Evolutionary conservation across 35 echinoderm and acorn worm species (phyloP).

Genomic region (Anneissia japonica): DNA sequence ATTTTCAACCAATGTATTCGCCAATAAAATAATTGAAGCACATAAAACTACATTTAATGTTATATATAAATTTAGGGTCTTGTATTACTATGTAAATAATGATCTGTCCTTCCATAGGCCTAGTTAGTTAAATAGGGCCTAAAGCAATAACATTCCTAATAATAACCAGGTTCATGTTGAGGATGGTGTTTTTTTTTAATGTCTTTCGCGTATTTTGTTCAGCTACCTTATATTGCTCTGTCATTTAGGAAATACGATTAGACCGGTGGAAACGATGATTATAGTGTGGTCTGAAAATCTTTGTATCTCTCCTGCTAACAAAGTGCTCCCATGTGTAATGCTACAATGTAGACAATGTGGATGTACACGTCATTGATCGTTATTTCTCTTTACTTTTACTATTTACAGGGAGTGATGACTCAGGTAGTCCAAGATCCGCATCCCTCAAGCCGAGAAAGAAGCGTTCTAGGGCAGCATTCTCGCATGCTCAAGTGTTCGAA

Average conservation of each 20-base stretch:
- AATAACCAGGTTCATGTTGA: no score
- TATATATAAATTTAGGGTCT: no score
- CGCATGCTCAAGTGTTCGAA: slow-evolving; percentile 91
- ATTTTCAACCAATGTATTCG: no score
- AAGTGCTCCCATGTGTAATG: background rate
- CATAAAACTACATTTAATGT: no score
- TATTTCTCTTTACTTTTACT: background rate
- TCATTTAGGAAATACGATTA: background rate
- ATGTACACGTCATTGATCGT: background rate
- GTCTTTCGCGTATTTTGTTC: background rate
- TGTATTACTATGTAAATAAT: no score
- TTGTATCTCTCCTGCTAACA: background rate
- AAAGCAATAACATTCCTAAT: no score
- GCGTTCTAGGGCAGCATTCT: slow-evolving; percentile 83
- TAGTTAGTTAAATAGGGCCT: no score
- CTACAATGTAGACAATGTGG: background rate
- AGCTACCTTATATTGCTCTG: no score
- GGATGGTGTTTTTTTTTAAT: background rate
- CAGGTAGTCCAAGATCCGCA: background rate
- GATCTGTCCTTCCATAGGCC: no score
- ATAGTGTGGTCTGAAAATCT: background rate
- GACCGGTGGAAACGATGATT: background rate
- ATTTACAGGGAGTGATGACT: background rate
- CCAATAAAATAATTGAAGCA: no score
- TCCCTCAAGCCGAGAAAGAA: slow-evolving; percentile 63